These are phyloP conservation scores for Egretta garzetta DNA, from an alignment of 2,113 vertebrate genomes.

Conservation along the genomic window DNA sequence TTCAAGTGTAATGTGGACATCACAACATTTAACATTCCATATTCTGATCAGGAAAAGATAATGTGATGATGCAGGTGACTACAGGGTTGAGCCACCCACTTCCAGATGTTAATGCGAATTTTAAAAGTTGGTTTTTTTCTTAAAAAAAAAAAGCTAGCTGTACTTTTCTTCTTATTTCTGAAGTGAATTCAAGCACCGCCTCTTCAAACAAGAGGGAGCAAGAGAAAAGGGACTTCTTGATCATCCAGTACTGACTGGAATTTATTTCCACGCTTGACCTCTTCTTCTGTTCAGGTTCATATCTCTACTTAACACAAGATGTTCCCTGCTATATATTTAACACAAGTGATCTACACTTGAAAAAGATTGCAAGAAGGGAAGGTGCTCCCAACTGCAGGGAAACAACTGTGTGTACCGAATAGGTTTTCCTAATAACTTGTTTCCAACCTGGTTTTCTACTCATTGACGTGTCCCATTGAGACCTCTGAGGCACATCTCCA, in stretches of 20 bases:
- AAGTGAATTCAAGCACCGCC: conserved; percentile 39
- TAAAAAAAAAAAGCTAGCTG: background rate
- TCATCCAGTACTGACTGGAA: conserved; percentile 40
- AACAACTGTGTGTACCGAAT: background rate
- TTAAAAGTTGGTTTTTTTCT: background rate
- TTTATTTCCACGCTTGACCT: conserved; percentile 66
- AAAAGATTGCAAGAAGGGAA: conserved; percentile 11
- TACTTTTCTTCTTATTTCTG: conserved; percentile 34
- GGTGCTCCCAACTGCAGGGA: background rate
- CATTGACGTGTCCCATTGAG: background rate
- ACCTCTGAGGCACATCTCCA: background rate
- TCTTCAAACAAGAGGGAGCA: conserved; percentile 1
- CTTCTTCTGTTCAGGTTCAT: conserved; percentile 64
- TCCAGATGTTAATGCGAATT: background rate
- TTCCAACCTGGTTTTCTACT: background rate
- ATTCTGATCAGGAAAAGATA: background rate
- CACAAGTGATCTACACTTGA: conserved; percentile 39
- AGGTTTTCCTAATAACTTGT: background rate
- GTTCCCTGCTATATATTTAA: conserved; percentile 53
- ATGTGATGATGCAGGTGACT: background rate
- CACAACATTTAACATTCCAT: background rate
- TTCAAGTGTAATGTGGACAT: background rate
- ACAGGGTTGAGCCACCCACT: background rate
- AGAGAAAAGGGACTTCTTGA: conserved; percentile 51
- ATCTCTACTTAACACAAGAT: conserved; percentile 61